A percentile compares a stretch with the other conserved stretches of the same genome.
Conservation (phyloP, 53 echinoderm and acorn worm genomes). For the Hippasteria phrygiana region DNA sequence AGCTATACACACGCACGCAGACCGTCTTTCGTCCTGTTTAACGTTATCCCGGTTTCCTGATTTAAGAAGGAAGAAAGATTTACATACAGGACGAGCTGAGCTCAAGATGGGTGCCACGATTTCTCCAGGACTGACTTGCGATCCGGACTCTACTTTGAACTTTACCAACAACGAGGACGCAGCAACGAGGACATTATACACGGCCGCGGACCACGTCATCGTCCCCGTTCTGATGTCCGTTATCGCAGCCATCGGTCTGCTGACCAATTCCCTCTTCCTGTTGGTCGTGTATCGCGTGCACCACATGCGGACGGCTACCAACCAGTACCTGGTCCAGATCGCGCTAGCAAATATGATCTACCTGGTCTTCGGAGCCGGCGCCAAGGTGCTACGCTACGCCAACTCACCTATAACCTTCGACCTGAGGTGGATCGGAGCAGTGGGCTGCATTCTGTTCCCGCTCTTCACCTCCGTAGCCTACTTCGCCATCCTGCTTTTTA, state of each 20-base stretch:
- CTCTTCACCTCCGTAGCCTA: constrained; percentile 66
- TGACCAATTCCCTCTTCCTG: constrained; percentile 73
- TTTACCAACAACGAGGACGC: background rate
- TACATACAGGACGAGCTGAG: background rate
- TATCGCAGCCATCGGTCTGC: constrained; percentile 66
- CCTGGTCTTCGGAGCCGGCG: constrained; percentile 71
- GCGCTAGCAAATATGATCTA: constrained; percentile 80
- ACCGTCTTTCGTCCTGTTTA: too few relatives aligned
- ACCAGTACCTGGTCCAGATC: constrained; percentile 86
- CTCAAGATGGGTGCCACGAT: constrained; percentile 1
- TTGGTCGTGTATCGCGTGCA: constrained; percentile 74
- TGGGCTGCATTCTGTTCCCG: constrained; percentile 69
- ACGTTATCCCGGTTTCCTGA: background rate
- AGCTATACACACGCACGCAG: too few relatives aligned
- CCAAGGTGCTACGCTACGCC: constrained; percentile 67
- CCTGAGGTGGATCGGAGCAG: constrained; percentile 57
- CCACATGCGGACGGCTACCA: constrained; percentile 89
- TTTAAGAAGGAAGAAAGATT: background rate
- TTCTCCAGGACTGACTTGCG: constrained; percentile 3
- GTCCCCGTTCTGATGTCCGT: constrained; percentile 78
- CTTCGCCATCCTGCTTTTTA: constrained; percentile 74
- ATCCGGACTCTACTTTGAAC: constrained; percentile 2
- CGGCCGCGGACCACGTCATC: constrained; percentile 48
- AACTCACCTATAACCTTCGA: constrained; percentile 72
- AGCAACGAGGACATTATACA: constrained; percentile 44